Conservation (phyloP, 2,113 vertebrate species). For the Rissa tridactyla region DNA sequence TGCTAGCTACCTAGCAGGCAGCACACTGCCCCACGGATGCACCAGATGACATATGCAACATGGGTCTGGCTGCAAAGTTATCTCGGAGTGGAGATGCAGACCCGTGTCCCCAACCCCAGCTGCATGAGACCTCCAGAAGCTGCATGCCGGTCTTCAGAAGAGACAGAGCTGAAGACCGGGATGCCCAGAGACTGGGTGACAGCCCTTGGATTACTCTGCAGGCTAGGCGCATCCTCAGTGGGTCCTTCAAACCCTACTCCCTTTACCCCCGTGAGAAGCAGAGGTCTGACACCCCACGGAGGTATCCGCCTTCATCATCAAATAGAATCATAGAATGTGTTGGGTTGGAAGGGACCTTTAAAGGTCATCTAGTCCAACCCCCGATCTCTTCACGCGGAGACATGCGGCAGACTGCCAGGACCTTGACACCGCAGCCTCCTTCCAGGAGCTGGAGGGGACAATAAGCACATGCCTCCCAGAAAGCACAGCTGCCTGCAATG, state of each 20-base stretch:
- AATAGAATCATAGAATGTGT: too few relatives aligned
- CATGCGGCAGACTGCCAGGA: neutral
- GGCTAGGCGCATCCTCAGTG: neutral
- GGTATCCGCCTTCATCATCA: neutral
- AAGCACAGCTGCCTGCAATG: neutral
- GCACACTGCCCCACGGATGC: rapidly evolving
- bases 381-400: neutral
- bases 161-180: neutral
- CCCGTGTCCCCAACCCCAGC: too few relatives aligned
- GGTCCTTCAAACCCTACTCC: neutral
- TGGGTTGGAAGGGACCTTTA: too few relatives aligned
- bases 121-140: neutral
- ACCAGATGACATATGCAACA: rapidly evolving
- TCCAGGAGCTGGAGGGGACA: neutral
- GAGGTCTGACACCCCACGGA: rapidly evolving
- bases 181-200: neutral
- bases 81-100: neutral
- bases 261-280: neutral
- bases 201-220: neutral
- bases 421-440: neutral
- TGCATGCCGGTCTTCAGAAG: neutral
- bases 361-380: too few relatives aligned
- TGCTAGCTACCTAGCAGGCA: neutral
- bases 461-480: neutral
- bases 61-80: neutral